Conservation (phyloP, 1,140 invertebrate species). For the Phymorhynchus buccinoides region DNA sequence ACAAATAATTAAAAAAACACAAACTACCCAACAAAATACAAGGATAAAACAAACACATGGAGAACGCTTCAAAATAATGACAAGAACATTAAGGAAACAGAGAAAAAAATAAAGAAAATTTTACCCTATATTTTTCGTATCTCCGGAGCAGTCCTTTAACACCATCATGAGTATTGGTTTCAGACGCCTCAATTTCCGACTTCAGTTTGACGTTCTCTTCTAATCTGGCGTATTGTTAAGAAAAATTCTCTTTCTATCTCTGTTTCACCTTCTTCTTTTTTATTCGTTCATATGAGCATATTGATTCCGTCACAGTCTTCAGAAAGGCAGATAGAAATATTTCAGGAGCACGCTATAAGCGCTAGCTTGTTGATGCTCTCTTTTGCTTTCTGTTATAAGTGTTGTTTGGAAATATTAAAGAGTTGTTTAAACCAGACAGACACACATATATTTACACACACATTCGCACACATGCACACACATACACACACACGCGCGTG, state of each 20-base stretch:
- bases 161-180: constrained; percentile 57
- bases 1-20: no score
- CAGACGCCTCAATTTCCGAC: constrained; percentile 56
- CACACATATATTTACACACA: no score
- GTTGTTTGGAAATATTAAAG: no score
- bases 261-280: background rate
- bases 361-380: no score
- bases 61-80: no score
- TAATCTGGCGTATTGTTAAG: constrained; percentile 45
- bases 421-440: no score
- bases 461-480: background rate
- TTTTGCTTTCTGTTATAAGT: no score
- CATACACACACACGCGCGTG: background rate
- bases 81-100: no score
- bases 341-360: no score
- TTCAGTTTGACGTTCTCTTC: constrained; percentile 63
- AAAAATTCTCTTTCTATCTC: background rate
- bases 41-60: background rate
- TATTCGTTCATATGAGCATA: no score
- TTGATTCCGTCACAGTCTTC: no score
- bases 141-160: constrained; percentile 65
- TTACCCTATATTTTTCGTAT: constrained; percentile 70
- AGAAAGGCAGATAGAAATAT: no score
- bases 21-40: background rate
- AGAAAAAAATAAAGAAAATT: constrained; percentile 18